Evolutionary conservation across 64 coral and sea anemone species (phyloP), one percentile per base, ranked within the genome.

Genomic region (Cladopsammia gracilis): DNA sequence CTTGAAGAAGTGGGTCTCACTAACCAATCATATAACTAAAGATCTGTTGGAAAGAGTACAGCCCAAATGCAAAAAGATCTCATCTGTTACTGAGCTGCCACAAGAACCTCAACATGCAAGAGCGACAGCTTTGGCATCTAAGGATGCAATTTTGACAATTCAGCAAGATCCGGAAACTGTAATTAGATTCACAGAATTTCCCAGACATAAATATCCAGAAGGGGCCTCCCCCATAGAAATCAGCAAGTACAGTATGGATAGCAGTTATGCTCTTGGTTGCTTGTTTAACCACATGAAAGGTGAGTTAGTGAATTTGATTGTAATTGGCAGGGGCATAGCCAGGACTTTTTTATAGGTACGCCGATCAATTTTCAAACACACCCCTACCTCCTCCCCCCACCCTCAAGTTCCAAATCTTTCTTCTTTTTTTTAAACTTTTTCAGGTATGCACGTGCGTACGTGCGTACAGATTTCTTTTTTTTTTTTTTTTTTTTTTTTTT

Each of bases 1-100:
- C 67, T 81, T 96, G 22, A 99, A 99, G 69, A 99, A 99, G 58
- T 99, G 97, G 97, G 81, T 99, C 4, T 99, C 97, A 0, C 49
- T 99, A 13, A 94, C 97, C 5, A 88, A 88, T 67, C 82, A 92
- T 75, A 83, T 99, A 44, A 94, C 94, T 24, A 61, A 96, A 62
- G 64, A 64, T 24, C 65, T 96, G 25, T 56, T 99, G 47, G 88
- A 93, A 48, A 80, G 94, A 86, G 14, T 99, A 90, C 87, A 99
- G 10, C 97, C 97, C 57, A 67, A 15, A 48, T 90, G 91, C 71
- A 88, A 91, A 19, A 93, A 91, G 56, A 93, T 99, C 5, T 96
- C 94, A 10, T 99, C 97, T 10, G 94, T 96, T 53, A 94, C 94
- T 57, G 78, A 93, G 44, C 45, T 93, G 6, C 47, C 95, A 13